These are phyloP conservation scores for Herminia tarsipennalis DNA, from an alignment of 2,888 invertebrate species.

Conservation along the genomic window DNA sequence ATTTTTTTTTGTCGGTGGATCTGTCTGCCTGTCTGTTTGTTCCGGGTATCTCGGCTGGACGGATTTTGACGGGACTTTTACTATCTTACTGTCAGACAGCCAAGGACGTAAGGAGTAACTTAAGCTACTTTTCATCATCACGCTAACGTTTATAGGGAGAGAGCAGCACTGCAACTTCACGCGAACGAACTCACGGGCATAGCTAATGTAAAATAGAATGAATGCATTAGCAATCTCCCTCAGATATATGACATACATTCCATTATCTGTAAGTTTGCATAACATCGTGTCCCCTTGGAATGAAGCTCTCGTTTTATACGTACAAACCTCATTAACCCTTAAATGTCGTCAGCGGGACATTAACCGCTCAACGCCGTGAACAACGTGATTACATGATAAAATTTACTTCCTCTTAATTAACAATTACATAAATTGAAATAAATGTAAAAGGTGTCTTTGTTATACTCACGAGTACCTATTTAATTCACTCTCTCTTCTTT, in stretches of 20 bases:
- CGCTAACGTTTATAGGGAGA: too few relatives aligned
- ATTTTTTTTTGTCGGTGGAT: too few relatives aligned
- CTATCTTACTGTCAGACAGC: too few relatives aligned
- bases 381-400: slow-evolving; percentile 29
- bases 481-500: background rate
- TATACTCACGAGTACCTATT: background rate
- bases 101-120: too few relatives aligned
- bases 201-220: slow-evolving; percentile 18
- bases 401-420: slow-evolving; percentile 34
- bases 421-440: slow-evolving; percentile 16
- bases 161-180: too few relatives aligned
- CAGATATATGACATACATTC: slow-evolving; percentile 10
- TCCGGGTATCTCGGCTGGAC: too few relatives aligned
- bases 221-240: slow-evolving; percentile 22
- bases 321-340: slow-evolving; percentile 30
- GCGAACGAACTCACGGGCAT: too few relatives aligned
- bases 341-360: slow-evolving; percentile 21
- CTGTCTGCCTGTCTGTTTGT: too few relatives aligned
- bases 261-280: slow-evolving; percentile 11
- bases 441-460: background rate
- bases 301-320: slow-evolving; percentile 20
- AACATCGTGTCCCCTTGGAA: slow-evolving; percentile 11
- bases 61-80: too few relatives aligned
- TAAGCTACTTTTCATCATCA: too few relatives aligned
- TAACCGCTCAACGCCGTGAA: slow-evolving; percentile 28